Percentiles rank a stretch among this genome's conserved stretches.
Conservation (phyloP, 2,113 vertebrate genomes). For the Zingel zingel region DNA sequence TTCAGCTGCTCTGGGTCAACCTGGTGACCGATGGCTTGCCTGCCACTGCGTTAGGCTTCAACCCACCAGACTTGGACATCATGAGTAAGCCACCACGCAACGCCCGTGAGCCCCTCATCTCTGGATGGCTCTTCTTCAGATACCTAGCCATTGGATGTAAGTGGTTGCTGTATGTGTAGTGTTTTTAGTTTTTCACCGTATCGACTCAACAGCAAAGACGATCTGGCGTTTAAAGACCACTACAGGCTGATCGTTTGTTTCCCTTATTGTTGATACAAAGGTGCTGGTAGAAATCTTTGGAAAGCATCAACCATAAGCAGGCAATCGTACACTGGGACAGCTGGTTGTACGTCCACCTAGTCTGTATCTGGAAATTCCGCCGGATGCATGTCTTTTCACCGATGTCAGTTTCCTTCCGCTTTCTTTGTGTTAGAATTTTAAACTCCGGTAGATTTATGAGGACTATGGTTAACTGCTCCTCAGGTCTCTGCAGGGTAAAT, state of each 20-base stretch:
- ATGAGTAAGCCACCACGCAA: slow-evolving; percentile 97
- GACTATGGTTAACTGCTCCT: no score
- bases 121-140: slow-evolving; percentile 99
- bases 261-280: neutral
- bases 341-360: neutral
- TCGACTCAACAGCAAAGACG: neutral
- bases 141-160: slow-evolving; percentile 98
- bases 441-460: no score
- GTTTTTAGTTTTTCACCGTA: neutral
- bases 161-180: slow-evolving; percentile 58
- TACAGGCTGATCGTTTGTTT: neutral
- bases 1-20: slow-evolving; percentile 98
- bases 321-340: neutral
- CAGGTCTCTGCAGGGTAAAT: no score
- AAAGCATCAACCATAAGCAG: neutral
- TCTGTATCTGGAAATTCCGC: no score
- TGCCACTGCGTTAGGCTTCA: slow-evolving; percentile 97
- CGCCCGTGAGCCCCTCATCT: slow-evolving; percentile 97
- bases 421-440: no score
- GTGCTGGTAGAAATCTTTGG: neutral
- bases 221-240: neutral
- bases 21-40: slow-evolving; percentile 97
- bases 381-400: no score
- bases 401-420: no score
- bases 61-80: slow-evolving; percentile 97